Evolutionary conservation across 2,888 invertebrate species (phyloP).

Genomic region (Diplolepis rosae): DNA sequence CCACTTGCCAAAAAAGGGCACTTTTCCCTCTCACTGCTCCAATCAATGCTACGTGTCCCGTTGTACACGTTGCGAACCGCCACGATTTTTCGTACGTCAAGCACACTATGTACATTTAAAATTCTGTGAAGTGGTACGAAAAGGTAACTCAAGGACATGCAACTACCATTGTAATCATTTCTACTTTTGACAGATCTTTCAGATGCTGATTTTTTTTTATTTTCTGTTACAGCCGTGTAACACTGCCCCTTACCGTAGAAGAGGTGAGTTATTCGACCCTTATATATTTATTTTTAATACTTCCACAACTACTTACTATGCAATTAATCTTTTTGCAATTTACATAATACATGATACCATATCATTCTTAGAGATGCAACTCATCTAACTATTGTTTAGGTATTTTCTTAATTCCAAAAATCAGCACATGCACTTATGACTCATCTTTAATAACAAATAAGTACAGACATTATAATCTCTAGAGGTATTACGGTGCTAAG

Average conservation of each 20-base stretch:
- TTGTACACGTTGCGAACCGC: conserved; percentile 12
- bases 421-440: not conserved
- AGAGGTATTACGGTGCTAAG: not conserved
- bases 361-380: conserved; percentile 50
- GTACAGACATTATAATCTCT: not conserved
- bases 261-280: conserved; percentile 84
- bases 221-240: conserved; percentile 89
- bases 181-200: not conserved
- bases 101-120: not conserved
- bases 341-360: conserved; percentile 31
- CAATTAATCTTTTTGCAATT: conserved; percentile 24
- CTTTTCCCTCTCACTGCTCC: not conserved
- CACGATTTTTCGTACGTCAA: conserved; percentile 1
- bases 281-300: conserved; percentile 15
- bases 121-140: not conserved
- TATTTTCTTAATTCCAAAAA: conserved; percentile 4
- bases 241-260: conserved; percentile 96
- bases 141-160: conserved; percentile 31
- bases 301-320: conserved; percentile 20
- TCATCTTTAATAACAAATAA: conserved; percentile 18
- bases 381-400: conserved; percentile 54
- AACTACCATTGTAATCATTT: not conserved
- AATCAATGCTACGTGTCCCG: conserved; percentile 31
- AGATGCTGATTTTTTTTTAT: conserved; percentile 49
- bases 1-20: conserved; percentile 17